Evolutionary conservation across 2,888 invertebrate species (phyloP).

Genomic region (Falcaria lacertinaria): DNA sequence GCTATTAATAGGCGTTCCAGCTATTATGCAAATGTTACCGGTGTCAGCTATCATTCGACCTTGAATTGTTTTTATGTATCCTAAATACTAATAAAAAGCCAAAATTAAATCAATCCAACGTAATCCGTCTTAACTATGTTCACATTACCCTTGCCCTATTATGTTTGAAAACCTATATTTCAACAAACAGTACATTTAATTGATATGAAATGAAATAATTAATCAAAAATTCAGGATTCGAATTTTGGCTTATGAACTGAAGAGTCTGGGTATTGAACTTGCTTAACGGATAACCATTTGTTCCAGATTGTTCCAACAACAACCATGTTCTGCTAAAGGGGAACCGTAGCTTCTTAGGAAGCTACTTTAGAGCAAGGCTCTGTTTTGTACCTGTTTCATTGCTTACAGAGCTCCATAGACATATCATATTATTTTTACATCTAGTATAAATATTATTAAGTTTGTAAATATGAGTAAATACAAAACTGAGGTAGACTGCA

Average conservation of each 20-base stretch:
- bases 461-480: slow-evolving; percentile 57
- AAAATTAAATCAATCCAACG: not conserved
- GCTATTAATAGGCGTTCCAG: not conserved
- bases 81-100: not conserved
- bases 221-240: not conserved
- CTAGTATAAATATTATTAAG: slow-evolving; percentile 6
- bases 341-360: slow-evolving; percentile 51
- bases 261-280: no score
- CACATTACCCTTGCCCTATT: no score
- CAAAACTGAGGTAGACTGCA: slow-evolving; percentile 76
- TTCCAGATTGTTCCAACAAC: slow-evolving; percentile 52
- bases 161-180: no score
- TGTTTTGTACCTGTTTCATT: slow-evolving; percentile 36
- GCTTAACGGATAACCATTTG: slow-evolving; percentile 8
- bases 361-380: slow-evolving; percentile 41
- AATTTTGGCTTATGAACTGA: no score
- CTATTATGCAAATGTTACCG: slow-evolving; percentile 10
- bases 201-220: slow-evolving; percentile 3
- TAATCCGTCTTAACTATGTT: no score
- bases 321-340: slow-evolving; percentile 58
- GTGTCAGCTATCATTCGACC: slow-evolving; percentile 34
- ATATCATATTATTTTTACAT: not conserved
- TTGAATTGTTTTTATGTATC: slow-evolving; percentile 15
- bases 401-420: slow-evolving; percentile 2
- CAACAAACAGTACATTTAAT: slow-evolving; percentile 5